A percentile compares a stretch with the other conserved stretches of the same genome.
These are phyloP conservation scores for Chrysolina americana DNA, from an alignment of 2,888 invertebrate genomes.

Conservation along the genomic window DNA sequence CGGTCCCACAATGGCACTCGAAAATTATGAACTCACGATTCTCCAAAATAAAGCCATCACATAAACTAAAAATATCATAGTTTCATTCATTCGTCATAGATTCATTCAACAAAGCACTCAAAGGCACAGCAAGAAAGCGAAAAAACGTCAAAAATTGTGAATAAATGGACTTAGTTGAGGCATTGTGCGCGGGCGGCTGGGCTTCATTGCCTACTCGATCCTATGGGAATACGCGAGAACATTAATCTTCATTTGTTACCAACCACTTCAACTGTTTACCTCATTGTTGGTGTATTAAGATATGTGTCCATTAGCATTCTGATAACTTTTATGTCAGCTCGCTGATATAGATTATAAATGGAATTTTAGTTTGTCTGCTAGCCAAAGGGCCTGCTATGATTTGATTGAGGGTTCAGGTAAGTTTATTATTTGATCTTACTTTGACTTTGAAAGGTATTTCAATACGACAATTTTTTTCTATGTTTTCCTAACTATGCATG, in stretches of 20 bases:
- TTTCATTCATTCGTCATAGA: slow-evolving; percentile 57
- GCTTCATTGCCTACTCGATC: slow-evolving; percentile 53
- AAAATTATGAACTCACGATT: slow-evolving; percentile 53
- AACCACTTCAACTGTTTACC: slow-evolving; percentile 67
- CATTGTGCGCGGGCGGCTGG: slow-evolving; percentile 55
- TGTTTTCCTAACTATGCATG: neutral
- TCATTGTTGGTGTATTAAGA: slow-evolving; percentile 63
- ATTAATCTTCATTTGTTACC: slow-evolving; percentile 70
- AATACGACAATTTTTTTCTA: neutral
- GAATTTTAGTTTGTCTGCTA: slow-evolving; percentile 18
- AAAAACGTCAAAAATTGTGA: slow-evolving; percentile 64
- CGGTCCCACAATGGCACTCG: slow-evolving; percentile 59
- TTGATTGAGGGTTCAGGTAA: neutral
- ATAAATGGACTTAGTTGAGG: slow-evolving; percentile 61
- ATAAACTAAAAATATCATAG: slow-evolving; percentile 63
- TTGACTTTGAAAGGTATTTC: neutral
- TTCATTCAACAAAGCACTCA: slow-evolving; percentile 59
- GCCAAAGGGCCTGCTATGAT: neutral
- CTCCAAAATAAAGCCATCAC: slow-evolving; percentile 62
- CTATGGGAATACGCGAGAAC: slow-evolving; percentile 64
- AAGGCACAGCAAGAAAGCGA: slow-evolving; percentile 63
- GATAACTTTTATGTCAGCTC: slow-evolving; percentile 46
- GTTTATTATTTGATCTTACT: neutral
- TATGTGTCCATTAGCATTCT: slow-evolving; percentile 58
- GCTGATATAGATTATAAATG: slow-evolving; percentile 15